Base-by-base conservation (phyloP, 2,113 vertebrate genomes). In the Typhlomys cinereus region DNA sequence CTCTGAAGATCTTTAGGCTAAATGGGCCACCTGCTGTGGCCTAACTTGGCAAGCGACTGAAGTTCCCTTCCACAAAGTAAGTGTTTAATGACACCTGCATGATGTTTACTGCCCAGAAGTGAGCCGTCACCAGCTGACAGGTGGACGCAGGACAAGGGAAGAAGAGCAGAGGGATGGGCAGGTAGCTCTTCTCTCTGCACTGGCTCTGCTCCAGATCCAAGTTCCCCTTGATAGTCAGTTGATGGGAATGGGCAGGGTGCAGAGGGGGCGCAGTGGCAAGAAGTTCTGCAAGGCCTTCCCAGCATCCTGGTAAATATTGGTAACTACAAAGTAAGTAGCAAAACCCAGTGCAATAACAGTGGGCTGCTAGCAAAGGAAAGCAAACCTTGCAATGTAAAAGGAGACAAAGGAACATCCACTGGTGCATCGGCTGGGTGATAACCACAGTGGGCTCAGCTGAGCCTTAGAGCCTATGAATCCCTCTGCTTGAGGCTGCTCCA, bases 1-100 rank as follows among this genome's bases (percentile, higher is more conserved):
- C 71, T n/a, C 31, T 70, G 46, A 92, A 50, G 62, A 31, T 59
- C 52, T 75, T 46, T 80, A 71, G 62, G 73, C 76, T 90, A 90
- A 88, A 46, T 11, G 59, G 50, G 64, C 69, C 83, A 62, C 59
- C 18, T 54, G n/a, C 31, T n/a, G n/a, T 27, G 12, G 44, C 21
- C 86, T 57, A 54, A 67, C 50, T 90, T 78, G 44, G 52, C 76
- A 94, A 83, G 29, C 7, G 36, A 70, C 18, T 48, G 18, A 90
- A 57, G 46, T 12, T 85, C 52, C 34, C 7, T 36, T 71, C 27
- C 69, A 85, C 36, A 57, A 66, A 78, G 57, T 44, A 31, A 2
- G 2, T 41, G n/a, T 44, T 84, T n/a, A 7, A 41, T 29, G 50
- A 36, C 7, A 21, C 3, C 0, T 59, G n/a, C n/a, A 23, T 5